Evolutionary conservation across 1,140 invertebrate genomes (phyloP).

Genomic region (Listronotus oregonensis): DNA sequence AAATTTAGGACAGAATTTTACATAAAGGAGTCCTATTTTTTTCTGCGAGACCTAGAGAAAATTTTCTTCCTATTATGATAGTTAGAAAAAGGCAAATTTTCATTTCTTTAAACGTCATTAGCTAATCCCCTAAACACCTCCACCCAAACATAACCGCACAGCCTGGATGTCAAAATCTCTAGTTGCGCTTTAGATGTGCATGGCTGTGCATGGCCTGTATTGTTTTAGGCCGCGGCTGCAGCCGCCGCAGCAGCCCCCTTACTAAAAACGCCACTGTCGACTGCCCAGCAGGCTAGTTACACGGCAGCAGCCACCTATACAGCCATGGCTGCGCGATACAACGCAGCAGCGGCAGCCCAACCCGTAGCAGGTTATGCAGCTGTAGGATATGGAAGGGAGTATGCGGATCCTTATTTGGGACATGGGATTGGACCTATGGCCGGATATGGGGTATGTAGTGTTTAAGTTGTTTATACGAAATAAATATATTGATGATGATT

Average conservation of each 20-base stretch:
- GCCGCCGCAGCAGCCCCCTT: constrained; percentile 65
- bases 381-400: constrained; percentile 86
- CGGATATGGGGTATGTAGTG: constrained; percentile 84
- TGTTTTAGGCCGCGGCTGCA: constrained; percentile 71
- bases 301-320: constrained; percentile 83
- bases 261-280: constrained; percentile 63
- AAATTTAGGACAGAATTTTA: too few species aligned
- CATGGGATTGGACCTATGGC: constrained; percentile 95
- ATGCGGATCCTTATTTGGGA: constrained; percentile 91
- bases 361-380: constrained; percentile 68
- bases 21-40: too few species aligned
- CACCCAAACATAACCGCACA: constrained; percentile 10
- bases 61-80: too few species aligned
- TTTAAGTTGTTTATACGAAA: not conserved
- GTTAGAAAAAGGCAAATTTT: too few species aligned
- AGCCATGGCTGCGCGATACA: constrained; percentile 78
- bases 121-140: not conserved
- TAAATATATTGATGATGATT: not conserved
- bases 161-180: constrained; percentile 12
- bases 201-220: constrained; percentile 59
- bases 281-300: constrained; percentile 74
- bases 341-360: constrained; percentile 68
- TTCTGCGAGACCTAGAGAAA: too few species aligned
- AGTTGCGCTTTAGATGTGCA: constrained; percentile 56
- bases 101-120: not conserved